A percentile compares a stretch with the other conserved stretches of the same genome.
These are phyloP conservation scores for Corythornis vintsioides DNA, from an alignment of 2,113 vertebrate genomes.

Conservation along the genomic window DNA sequence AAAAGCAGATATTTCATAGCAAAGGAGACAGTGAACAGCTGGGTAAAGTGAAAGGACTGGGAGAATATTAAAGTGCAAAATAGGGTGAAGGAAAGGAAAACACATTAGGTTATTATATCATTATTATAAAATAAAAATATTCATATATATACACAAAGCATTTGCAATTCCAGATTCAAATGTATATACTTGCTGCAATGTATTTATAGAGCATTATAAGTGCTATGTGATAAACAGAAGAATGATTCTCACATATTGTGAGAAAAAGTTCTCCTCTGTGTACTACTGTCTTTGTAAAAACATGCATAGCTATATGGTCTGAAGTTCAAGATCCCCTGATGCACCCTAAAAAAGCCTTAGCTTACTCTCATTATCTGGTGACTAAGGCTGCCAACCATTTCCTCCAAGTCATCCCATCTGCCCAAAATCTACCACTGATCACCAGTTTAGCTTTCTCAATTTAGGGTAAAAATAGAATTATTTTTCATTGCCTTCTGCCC, in stretches of 20 bases:
- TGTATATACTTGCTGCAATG: neutral
- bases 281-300: neutral
- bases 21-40: neutral
- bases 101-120: neutral
- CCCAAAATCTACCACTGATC: constrained; percentile 55
- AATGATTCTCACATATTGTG: neutral
- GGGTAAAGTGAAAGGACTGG: neutral
- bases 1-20: neutral
- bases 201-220: neutral
- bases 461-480: constrained; percentile 59
- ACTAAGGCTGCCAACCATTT: constrained; percentile 33
- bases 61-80: neutral
- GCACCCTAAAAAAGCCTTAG: constrained; percentile 2
- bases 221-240: neutral
- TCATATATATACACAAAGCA: neutral
- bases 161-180: neutral
- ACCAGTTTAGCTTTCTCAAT: constrained; percentile 65
- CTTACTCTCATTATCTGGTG: constrained; percentile 33
- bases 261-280: neutral
- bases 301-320: neutral
- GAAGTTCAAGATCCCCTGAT: constrained; percentile 12
- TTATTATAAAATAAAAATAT: neutral
- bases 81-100: neutral
- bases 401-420: constrained; percentile 65
- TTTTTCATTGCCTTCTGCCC: constrained; percentile 70